These are phyloP conservation scores for Glossosoma conforme DNA, from an alignment of 1,140 invertebrate species.

Conservation along the genomic window DNA sequence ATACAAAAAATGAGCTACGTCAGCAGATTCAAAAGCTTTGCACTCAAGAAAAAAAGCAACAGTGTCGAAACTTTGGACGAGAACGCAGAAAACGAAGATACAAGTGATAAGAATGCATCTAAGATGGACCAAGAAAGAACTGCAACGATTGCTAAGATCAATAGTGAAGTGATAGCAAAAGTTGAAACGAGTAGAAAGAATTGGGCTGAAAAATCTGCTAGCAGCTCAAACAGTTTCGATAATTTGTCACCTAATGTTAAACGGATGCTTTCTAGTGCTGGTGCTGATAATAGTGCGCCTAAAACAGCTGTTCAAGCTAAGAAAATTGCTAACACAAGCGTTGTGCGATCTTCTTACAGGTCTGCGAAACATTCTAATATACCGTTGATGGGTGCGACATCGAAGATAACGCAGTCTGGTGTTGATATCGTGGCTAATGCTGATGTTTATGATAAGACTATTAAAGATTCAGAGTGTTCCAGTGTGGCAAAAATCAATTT, in stretches of 20 bases:
- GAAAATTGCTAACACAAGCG: constrained; percentile 43
- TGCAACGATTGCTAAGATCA: constrained; percentile 16
- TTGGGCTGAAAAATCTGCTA: constrained; percentile 28
- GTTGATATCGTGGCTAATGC: constrained; percentile 44
- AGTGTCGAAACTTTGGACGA: constrained; percentile 12
- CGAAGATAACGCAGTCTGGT: constrained; percentile 49
- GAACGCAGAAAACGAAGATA: constrained; percentile 5
- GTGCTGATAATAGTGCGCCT: constrained; percentile 27
- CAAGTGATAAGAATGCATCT: constrained; percentile 1
- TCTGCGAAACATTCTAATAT: constrained; percentile 39
- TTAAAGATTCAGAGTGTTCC: too few relatives aligned
- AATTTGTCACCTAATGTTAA: constrained; percentile 55
- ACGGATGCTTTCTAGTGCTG: constrained; percentile 52
- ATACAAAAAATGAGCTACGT: constrained; percentile 25
- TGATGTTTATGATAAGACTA: constrained; percentile 47
- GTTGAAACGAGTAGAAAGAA: constrained; percentile 23
- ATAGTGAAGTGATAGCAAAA: constrained; percentile 28
- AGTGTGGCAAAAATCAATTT: constrained; percentile 28
- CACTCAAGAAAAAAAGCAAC: constrained; percentile 14
- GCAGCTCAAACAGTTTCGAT: constrained; percentile 44
- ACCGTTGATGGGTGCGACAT: constrained; percentile 46
- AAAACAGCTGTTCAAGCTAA: constrained; percentile 38
- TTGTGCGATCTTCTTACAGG: constrained; percentile 40
- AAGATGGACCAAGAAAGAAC: constrained; percentile 1
- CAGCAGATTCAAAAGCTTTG: constrained; percentile 28